phyloP scores from a whole-genome alignment of 1,140 invertebrate species.

The Goniozus legneri region DNA sequence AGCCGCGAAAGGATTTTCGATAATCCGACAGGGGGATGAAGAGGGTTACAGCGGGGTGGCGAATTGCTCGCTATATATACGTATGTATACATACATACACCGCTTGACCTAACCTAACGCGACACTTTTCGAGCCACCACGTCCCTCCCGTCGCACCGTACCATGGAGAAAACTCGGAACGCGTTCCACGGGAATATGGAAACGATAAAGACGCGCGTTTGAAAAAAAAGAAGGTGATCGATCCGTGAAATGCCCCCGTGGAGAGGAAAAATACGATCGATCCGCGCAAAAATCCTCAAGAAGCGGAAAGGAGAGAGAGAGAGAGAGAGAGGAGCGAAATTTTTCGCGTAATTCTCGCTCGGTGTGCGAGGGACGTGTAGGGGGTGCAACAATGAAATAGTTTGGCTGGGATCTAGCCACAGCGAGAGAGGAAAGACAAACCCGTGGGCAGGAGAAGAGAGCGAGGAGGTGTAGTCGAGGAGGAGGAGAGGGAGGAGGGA shows the following conservation, averaged over 20 bases:
- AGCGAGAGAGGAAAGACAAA: constrained; percentile 8
- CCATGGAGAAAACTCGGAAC: no score
- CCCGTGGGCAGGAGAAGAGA: constrained; percentile 5
- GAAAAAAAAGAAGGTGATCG: no score
- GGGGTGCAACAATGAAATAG: constrained; percentile 15
- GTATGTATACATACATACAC: no score
- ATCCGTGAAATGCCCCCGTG: no score
- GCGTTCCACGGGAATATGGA: no score
- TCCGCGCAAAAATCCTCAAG: no score
- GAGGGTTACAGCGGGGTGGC: no score
- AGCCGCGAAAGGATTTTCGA: constrained; percentile 15
- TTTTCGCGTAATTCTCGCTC: not conserved
- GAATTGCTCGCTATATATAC: no score
- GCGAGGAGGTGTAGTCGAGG: constrained; percentile 4
- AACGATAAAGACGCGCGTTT: no score
- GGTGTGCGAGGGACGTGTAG: constrained; percentile 13
- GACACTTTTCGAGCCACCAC: no score
- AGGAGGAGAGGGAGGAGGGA: constrained; percentile 3
- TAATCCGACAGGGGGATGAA: constrained; percentile 7
- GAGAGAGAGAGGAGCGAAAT: not conserved
- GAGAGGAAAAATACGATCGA: no score
- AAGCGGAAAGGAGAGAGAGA: not conserved
- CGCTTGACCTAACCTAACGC: constrained; percentile 13
- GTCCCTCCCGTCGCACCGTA: no score
- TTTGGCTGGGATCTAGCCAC: constrained; percentile 14